Evolutionary conservation across 92 coral and sea anemone genomes (phyloP).

Genomic region (Siderastrea siderea): DNA sequence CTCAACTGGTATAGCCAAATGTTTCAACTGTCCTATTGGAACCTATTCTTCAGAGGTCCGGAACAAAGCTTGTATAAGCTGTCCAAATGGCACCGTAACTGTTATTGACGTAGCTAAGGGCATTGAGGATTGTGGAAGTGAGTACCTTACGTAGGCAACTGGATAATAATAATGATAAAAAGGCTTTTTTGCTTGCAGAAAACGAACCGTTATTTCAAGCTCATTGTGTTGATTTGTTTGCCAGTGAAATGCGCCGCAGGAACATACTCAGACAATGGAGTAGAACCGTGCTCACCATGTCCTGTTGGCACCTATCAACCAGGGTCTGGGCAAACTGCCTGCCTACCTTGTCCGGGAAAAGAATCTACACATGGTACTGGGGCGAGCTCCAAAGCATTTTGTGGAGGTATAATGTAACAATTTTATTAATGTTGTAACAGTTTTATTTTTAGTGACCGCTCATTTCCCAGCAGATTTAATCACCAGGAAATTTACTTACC

Average conservation of each 20-base stretch:
- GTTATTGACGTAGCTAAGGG: conserved; percentile 68
- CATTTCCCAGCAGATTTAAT: too few relatives aligned
- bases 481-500: too few relatives aligned
- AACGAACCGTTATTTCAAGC: not conserved
- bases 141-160: too few relatives aligned
- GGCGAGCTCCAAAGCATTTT: conserved; percentile 58
- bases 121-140: not conserved
- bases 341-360: conserved; percentile 86
- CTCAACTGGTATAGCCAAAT: too few relatives aligned
- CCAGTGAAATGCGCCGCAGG: conserved; percentile 96
- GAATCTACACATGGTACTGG: conserved; percentile 38
- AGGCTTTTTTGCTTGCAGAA: too few relatives aligned
- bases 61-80: too few relatives aligned
- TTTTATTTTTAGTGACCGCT: too few relatives aligned
- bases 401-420: conserved; percentile 63
- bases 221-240: not conserved
- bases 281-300: conserved; percentile 22
- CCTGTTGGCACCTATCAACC: conserved; percentile 82
- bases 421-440: too few relatives aligned
- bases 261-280: conserved; percentile 23
- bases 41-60: too few relatives aligned
- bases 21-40: too few relatives aligned
- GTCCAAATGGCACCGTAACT: conserved; percentile 13
- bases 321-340: conserved; percentile 71
- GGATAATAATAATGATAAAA: too few relatives aligned